phyloP scores from a whole-genome alignment of 2,888 invertebrate species.

The Nemoura dubitans region DNA sequence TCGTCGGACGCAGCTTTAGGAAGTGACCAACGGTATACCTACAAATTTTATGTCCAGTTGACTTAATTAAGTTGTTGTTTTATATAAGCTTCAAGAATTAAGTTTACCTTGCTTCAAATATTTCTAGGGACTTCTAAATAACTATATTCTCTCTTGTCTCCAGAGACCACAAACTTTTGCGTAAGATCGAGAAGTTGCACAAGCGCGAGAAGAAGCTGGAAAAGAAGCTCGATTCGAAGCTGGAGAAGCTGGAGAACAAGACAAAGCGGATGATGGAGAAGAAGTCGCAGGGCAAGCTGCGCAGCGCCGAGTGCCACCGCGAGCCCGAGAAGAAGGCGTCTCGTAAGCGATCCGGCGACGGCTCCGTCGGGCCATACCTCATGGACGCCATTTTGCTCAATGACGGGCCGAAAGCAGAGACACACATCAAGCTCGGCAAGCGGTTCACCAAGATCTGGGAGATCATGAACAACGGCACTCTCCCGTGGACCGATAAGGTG shows the following conservation, averaged over 20 bases:
- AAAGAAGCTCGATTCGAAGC: slow-evolving; percentile 58
- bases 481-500: slow-evolving; percentile 57
- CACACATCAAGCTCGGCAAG: slow-evolving; percentile 56
- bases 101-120: not conserved
- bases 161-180: slow-evolving; percentile 51
- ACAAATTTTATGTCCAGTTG: no score
- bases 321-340: slow-evolving; percentile 41
- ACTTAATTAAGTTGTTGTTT: no score
- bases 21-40: slow-evolving; percentile 49
- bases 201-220: slow-evolving; percentile 55
- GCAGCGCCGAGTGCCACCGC: slow-evolving; percentile 35
- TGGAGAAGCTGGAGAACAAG: slow-evolving; percentile 61
- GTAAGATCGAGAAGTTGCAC: slow-evolving; percentile 51
- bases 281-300: slow-evolving; percentile 52
- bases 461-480: slow-evolving; percentile 59
- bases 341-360: slow-evolving; percentile 42
- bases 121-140: no score
- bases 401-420: slow-evolving; percentile 46
- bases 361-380: slow-evolving; percentile 44
- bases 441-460: slow-evolving; percentile 59
- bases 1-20: slow-evolving; percentile 48
- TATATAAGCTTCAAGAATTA: no score
- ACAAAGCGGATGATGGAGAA: slow-evolving; percentile 60
- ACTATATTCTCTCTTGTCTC: not conserved
- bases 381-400: slow-evolving; percentile 50